These are phyloP conservation scores for Watsonalla binaria DNA, from an alignment of 2,888 invertebrate species.

Conservation along the genomic window DNA sequence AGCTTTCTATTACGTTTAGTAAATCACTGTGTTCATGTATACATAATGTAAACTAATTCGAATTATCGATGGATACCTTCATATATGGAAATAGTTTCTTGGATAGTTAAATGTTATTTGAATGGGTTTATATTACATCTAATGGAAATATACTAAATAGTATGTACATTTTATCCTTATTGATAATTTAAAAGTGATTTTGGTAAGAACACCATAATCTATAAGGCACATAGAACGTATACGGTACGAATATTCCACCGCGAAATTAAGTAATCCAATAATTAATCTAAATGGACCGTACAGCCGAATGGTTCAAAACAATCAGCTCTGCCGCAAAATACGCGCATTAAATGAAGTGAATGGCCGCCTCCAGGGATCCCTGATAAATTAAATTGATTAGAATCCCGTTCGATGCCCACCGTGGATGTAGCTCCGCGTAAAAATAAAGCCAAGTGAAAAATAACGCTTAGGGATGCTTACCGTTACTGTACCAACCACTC, in stretches of 20 bases:
- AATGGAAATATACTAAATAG: too few relatives aligned
- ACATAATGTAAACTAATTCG: neutral
- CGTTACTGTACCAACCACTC: conserved; percentile 44
- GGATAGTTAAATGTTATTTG: neutral
- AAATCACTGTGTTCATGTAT: conserved; percentile 3
- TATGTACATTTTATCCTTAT: neutral
- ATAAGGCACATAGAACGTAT: conserved; percentile 21
- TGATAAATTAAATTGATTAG: conserved; percentile 80
- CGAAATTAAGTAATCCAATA: conserved; percentile 78
- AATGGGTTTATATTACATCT: neutral
- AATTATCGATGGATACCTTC: neutral
- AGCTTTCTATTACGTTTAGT: conserved; percentile 27
- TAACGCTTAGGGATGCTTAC: conserved; percentile 48
- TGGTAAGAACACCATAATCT: neutral
- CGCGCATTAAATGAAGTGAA: conserved; percentile 79
- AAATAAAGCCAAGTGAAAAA: conserved; percentile 74
- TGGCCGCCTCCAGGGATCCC: conserved; percentile 76
- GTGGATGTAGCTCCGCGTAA: conserved; percentile 65
- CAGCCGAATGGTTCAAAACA: conserved; percentile 79
- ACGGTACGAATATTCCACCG: conserved; percentile 57
- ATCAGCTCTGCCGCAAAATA: conserved; percentile 78
- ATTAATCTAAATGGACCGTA: conserved; percentile 79
- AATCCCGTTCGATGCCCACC: conserved; percentile 72
- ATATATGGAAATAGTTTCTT: neutral
- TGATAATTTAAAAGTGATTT: too few relatives aligned